Evolutionary conservation across 2,797 vertebrate genomes (phyloP).

Genomic region (Thamnophis elegans): DNA sequence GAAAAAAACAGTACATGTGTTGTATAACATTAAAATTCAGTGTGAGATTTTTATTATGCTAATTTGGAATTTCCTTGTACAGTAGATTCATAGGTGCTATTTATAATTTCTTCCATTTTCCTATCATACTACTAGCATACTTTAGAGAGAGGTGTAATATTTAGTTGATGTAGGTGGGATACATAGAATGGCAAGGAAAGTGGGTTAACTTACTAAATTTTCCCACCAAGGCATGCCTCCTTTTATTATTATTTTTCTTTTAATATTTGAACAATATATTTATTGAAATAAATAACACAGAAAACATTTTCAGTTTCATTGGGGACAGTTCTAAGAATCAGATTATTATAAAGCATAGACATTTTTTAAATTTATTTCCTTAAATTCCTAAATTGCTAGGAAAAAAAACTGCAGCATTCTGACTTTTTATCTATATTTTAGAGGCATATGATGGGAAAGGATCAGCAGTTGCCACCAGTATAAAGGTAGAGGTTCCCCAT

Average conservation of each 20-base stretch:
- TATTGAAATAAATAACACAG: neutral
- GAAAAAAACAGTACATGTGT: neutral
- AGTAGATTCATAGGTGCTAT: neutral
- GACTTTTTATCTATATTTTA: neutral
- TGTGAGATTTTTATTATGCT: neutral
- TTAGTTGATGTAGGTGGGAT: neutral
- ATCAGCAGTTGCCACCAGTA: neutral
- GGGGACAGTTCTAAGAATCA: neutral
- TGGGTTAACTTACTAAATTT: neutral
- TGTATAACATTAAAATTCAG: neutral
- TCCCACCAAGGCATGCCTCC: neutral
- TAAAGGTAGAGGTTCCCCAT: too few relatives aligned
- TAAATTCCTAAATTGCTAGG: neutral
- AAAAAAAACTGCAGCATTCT: neutral
- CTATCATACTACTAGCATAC: neutral
- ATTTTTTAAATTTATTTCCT: neutral
- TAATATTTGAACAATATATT: neutral
- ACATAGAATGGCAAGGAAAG: neutral
- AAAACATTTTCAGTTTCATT: neutral
- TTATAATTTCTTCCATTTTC: neutral
- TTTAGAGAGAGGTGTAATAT: neutral
- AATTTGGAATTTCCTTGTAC: neutral
- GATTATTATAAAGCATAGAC: neutral
- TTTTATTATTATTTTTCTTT: neutral
- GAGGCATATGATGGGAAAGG: too few relatives aligned